Conservation (phyloP, 1,140 invertebrate genomes). For the Leptinotarsa undecemlineata region DNA sequence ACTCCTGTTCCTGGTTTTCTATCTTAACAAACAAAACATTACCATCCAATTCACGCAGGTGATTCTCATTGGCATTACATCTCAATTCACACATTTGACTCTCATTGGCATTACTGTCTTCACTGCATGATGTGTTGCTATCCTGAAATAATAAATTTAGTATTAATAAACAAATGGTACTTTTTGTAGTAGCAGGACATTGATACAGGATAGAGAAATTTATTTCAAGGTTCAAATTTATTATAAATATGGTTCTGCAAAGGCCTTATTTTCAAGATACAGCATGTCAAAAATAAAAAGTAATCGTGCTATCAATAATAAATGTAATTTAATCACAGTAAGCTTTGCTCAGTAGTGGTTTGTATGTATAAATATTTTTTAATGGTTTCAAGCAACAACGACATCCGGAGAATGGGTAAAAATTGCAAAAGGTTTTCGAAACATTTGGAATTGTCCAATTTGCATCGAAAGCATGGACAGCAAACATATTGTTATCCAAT, state of each 20-base stretch:
- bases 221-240: too few relatives aligned
- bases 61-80: background rate
- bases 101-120: background rate
- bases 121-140: background rate
- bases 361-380: background rate
- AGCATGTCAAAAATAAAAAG: too few relatives aligned
- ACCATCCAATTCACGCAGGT: slow-evolving; percentile 1
- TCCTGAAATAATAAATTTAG: background rate
- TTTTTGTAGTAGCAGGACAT: background rate
- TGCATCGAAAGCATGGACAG: too few relatives aligned
- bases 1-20: slow-evolving; percentile 2
- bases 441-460: too few relatives aligned
- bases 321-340: background rate
- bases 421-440: too few relatives aligned
- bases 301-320: background rate
- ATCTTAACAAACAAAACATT: background rate
- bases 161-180: background rate
- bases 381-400: background rate
- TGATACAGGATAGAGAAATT: background rate
- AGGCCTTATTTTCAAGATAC: too few relatives aligned
- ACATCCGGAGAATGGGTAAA: background rate
- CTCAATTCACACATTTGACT: background rate
- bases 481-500: slow-evolving; percentile 43
- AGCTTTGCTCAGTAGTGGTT: background rate
- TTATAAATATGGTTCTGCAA: too few relatives aligned